phyloP scores from a whole-genome alignment of 2,888 invertebrate species.

The Beris morrisii region DNA sequence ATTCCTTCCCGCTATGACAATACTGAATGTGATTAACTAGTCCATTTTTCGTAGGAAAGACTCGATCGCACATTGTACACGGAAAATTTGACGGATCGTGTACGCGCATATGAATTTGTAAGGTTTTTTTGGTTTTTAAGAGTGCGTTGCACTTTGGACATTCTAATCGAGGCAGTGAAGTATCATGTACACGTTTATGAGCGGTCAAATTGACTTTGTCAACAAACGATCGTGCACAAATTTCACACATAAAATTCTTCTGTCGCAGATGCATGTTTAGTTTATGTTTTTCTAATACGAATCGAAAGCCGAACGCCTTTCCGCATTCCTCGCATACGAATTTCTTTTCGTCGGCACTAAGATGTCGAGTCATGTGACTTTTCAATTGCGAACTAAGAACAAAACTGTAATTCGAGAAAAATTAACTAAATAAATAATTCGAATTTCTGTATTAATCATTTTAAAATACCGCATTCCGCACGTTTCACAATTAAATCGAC shows the following conservation, averaged over 20 bases:
- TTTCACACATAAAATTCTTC: constrained; percentile 35
- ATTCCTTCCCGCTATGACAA: constrained; percentile 26
- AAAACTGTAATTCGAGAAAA: constrained; percentile 28
- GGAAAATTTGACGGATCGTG: constrained; percentile 23
- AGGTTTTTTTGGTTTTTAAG: constrained; percentile 23
- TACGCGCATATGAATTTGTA: constrained; percentile 26
- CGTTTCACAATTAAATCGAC: constrained; percentile 28
- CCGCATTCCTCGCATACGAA: constrained; percentile 35
- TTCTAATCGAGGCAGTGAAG: constrained; percentile 25
- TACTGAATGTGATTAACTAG: constrained; percentile 36
- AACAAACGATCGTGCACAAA: constrained; percentile 33
- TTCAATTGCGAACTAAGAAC: constrained; percentile 35
- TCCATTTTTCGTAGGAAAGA: constrained; percentile 36
- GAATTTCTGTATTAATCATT: not conserved
- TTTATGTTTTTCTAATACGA: constrained; percentile 35
- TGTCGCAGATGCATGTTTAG: constrained; percentile 29
- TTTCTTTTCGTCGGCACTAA: constrained; percentile 31
- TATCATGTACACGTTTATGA: constrained; percentile 25
- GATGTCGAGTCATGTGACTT: constrained; percentile 36
- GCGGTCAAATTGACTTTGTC: constrained; percentile 26
- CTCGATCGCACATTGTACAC: constrained; percentile 35
- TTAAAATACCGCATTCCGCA: constrained; percentile 28
- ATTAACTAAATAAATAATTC: not conserved
- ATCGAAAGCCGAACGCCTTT: constrained; percentile 35
- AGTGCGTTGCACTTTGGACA: constrained; percentile 34